Conservation (phyloP, 2,888 invertebrate species). For the Trachelus stipa region DNA sequence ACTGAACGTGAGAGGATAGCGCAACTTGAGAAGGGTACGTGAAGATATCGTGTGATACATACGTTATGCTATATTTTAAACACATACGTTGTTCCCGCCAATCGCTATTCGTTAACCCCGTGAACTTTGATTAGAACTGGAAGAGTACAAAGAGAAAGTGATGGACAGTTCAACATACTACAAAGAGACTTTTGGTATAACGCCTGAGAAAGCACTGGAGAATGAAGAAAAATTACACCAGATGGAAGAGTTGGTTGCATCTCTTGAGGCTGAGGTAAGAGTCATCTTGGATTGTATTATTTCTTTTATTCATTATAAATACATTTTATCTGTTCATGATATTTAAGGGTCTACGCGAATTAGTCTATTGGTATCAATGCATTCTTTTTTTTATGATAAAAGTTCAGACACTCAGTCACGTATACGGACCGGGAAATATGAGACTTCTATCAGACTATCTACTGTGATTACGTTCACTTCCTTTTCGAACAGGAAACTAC, state of each 20-base stretch:
- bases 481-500: not conserved
- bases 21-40: slow-evolving; percentile 54
- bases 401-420: not conserved
- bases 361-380: not conserved
- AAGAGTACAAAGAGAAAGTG: slow-evolving; percentile 48
- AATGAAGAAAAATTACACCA: slow-evolving; percentile 58
- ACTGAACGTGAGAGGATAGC: slow-evolving; percentile 50
- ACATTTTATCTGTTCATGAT: not conserved
- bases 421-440: not conserved
- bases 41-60: not conserved
- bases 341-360: not conserved
- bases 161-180: slow-evolving; percentile 51
- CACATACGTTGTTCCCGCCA: not conserved
- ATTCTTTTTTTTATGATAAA: not conserved
- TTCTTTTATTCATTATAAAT: not conserved
- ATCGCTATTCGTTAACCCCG: not conserved
- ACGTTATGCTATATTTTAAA: not conserved
- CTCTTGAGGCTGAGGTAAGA: slow-evolving; percentile 59
- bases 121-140: slow-evolving; percentile 40
- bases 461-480: not conserved
- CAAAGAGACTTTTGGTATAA: slow-evolving; percentile 56
- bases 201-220: slow-evolving; percentile 56
- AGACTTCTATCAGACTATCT: not conserved
- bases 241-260: slow-evolving; percentile 56
- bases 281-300: not conserved